Base-by-base conservation (phyloP, 2,797 vertebrate species). In the Margarornis squamiger region DNA sequence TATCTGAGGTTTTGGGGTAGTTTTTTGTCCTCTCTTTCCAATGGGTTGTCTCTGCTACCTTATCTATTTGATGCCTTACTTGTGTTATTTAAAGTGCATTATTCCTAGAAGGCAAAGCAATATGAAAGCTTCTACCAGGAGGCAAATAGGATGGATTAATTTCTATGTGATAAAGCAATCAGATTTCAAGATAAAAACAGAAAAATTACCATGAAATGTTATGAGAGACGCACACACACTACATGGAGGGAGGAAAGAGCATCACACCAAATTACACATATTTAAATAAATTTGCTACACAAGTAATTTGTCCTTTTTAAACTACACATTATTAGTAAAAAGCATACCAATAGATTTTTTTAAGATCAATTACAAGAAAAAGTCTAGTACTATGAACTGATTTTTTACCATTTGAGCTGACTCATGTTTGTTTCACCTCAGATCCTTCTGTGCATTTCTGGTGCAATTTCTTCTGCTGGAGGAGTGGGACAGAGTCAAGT, bases 61-160 rank as follows among this genome's bases (percentile, higher is more conserved):
- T 67, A 65, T 62, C 78, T 92, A 6, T 72, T 63, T 88, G 30
- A 88, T 49, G 23, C 62, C 90, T 87, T 61, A 61, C 8, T 72
- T 54, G 2, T 49, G 23, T 46, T 76, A 84, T 74, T 88, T 86
- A 59, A 80, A 80, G 27, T 57, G 70, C 5, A 4, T 68, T 91
- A 88, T 88, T 81, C 34, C 74, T 86, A 52, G 26, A 92, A 90
- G 49, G 87, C 38, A 88, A 82, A 70, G 22, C 15, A 19, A 57
- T 74, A 65, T 59, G 34, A 94, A 88, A 90, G 49, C 10, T 82
- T 36, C 76, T 89, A 74, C 68, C 54, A 62, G 54, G 5, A 86
- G 73, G 73, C 48, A 96, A 93, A 92, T 48, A 92, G 26, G 34
- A 80, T 43, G 13, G 48, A 84, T 92, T 95, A 80, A 95, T 90